Evolutionary conservation across 2,888 invertebrate species (phyloP), one percentile per base, ranked within the genome.

Genomic region (Andrena bicolor): DNA sequence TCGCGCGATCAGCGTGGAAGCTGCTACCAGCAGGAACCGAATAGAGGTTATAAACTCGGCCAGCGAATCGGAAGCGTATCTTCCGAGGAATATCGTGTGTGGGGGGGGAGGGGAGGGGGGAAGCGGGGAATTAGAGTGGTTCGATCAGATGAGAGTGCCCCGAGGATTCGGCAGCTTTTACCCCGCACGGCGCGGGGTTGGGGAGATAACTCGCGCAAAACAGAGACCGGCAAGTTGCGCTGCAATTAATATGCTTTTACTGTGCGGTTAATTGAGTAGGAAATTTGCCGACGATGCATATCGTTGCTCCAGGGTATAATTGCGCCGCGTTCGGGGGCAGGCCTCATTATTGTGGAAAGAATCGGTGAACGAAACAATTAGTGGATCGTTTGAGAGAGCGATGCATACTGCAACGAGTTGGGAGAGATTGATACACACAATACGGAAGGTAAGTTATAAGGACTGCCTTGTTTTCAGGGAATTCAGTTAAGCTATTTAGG

Each of bases 1-100:
- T 76, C 68, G 75, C 61, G 71, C 51, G 64, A 83, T 64, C 70
- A 77, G 66, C 56, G 51, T 53, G 70, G n/a, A 64, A 58, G 64
- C 23, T 49, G 68, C 48, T 75, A 61, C n/a, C 16, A 48, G 53
- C 56, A 13, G 35, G 20, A 4, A 28, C 48, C 30, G 32, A 65
- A 73, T 73, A 20, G 10, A 49, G 32, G 35, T 35, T 60, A 76
- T 69, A 65, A 78, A 72, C 10, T 69, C 35, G 41, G 41, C 32
- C 26, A 64, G 5, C 7, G 60, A 8, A 23, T 41, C 16, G n/a
- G 35, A 20, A 41, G 28, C 16, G 6, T 28, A 35, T 48, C 68
- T 66, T 26, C 10, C 26, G 23, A 61, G 49, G 41, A 74, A 53
- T n/a, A 51, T 65, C 68, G 74, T n/a, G n/a, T n/a, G n/a, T n/a